Base-by-base conservation (phyloP, 2,113 vertebrate genomes). In the Perca flavescens region DNA sequence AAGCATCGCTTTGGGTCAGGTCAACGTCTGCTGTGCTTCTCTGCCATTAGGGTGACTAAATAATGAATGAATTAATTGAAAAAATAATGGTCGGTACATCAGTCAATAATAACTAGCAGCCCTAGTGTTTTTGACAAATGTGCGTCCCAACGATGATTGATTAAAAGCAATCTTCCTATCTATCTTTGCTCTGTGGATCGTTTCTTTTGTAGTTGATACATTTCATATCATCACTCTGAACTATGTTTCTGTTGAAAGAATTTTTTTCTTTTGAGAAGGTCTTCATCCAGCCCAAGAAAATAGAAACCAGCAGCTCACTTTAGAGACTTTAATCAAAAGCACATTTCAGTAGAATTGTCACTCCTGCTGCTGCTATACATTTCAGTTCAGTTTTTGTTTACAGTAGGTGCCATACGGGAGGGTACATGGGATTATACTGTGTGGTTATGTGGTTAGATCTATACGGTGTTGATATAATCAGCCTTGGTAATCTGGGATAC, bases 271-370 rank as follows among this genome's bases (percentile, higher is more conserved):
- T 70, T 72, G 53, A 49, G 85, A 84, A 77, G 22, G 74, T 89
- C 69, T 84, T 84, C 50, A 82, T 85, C 65, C 22, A 63, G 22
- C 50, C 22, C 49, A 53, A 53, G 81, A 81, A 76, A 91, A 93
- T 74, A 74, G 62, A 86, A 80, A 83, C 69, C 80, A 84, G 87
- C 80, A 80, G 74, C 52, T 81, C 67, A 62, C 68, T 79, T 70
- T 31, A 61, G 61, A 80, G 63, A 62, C 31, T 56, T 47, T 80
- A 79, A 89, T 47, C 21, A 0, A 78, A 86, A 81, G 66, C 81
- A 91, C 34, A 82, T 88, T 87, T 74, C 28, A 74, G 47, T 34
- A 5, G 17, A 58, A 25, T 46, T 79, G 75, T 73, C 47, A 80
- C 63, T 88, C 76, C 49, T 52, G 19, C 46, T 0, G 2, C 58